Evolutionary conservation across 2,888 invertebrate genomes (phyloP), one percentile per base, ranked within the genome.

Genomic region (Drosophila tanythrix): DNA sequence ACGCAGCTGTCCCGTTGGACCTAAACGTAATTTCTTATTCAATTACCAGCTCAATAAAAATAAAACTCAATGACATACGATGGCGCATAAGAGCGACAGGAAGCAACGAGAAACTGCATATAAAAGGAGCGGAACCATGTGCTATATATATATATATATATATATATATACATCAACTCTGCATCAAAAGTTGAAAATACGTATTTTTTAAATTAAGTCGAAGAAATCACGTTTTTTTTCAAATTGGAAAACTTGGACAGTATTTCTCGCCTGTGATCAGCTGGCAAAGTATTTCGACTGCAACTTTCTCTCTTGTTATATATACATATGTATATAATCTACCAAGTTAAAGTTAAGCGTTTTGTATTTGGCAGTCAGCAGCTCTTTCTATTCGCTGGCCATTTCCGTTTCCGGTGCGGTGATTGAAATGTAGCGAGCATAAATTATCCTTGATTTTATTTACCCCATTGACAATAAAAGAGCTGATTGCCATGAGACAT

Each of bases 1-100:
- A 38, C 50, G 46, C 55, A 65, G 62, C 63, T 66, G 55, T 61
- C 63, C 61, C 65, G 65, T 71, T 63, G 79, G 72, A 68, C 81
- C 74, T 85, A 85, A 85, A 75, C 73, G 78, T 80, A 81, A 83
- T 85, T 83, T 76, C 82, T 85, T 83, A 85, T 85, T 88, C 85
- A 88, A 85, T 85, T 85, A 85, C 88, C 83, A 71, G 76, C 76
- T 85, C 85, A 85, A 85, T 88, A 88, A 88, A 85, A 81, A 88
- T 82, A 81, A 85, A 85, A 75, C 79, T 79, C 85, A 81, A 85
- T 77, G 88, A 83, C 70, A 81, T 86, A 77, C 82, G 77, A 70
- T 58, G 77, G 74, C 46, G 68, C 74, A 81, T 77, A 74, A 82
- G 82, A 77, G 72, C 72, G 72, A 18, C 52, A 58, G 66, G 51